Conservation (phyloP, 2,113 vertebrate genomes). For the Ceuthmochares aereus region DNA sequence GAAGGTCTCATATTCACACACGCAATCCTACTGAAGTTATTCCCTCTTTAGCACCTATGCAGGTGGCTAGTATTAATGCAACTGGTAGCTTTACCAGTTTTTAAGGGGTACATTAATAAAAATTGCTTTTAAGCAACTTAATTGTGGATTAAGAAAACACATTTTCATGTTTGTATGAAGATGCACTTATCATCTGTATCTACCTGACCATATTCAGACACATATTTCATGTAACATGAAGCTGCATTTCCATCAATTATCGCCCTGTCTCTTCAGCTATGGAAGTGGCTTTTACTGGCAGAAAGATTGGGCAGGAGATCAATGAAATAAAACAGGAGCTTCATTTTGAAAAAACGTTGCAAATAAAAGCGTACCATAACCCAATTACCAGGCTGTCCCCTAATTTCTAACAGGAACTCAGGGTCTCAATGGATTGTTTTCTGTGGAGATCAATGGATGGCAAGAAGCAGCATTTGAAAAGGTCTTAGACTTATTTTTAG, state of each 20-base stretch:
- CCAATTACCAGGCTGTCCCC: slow-evolving; percentile 21
- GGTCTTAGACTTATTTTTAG: neutral
- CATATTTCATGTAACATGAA: neutral
- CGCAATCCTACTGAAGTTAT: neutral
- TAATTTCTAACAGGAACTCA: slow-evolving; percentile 12
- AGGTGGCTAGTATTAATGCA: neutral
- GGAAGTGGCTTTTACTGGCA: neutral
- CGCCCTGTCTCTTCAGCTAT: neutral
- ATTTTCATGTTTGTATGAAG: neutral
- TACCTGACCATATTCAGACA: neutral
- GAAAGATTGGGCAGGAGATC: neutral
- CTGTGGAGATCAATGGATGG: neutral
- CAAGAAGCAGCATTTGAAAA: slow-evolving; percentile 26
- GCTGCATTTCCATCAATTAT: neutral
- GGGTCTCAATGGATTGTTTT: neutral
- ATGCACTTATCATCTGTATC: neutral
- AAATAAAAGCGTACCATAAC: slow-evolving; percentile 29
- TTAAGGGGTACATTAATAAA: neutral
- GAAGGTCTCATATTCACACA: neutral
- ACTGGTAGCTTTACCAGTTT: neutral
- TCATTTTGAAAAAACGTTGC: slow-evolving; percentile 15
- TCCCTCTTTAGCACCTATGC: neutral
- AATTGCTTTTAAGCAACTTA: neutral
- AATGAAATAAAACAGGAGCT: slow-evolving; percentile 34
- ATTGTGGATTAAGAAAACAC: neutral